Percentiles rank a stretch among this genome's conserved stretches.
These are phyloP conservation scores for Lamellibrachia luymesi DNA, from an alignment of 1,140 invertebrate genomes.

Conservation along the genomic window DNA sequence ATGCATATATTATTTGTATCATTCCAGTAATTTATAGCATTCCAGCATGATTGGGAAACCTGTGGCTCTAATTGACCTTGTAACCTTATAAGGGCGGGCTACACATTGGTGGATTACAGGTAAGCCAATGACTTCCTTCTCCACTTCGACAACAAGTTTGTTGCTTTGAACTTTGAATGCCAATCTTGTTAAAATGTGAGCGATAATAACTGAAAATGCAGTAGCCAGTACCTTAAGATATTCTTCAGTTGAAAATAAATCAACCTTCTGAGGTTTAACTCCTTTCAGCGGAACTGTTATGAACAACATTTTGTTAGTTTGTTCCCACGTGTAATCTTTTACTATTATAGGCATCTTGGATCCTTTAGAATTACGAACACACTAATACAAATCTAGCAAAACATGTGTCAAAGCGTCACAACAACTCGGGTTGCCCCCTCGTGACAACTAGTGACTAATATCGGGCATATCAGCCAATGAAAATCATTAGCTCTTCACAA, in stretches of 20 bases:
- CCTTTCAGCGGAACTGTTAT: constrained; percentile 55
- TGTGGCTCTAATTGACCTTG: background rate
- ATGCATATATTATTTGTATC: too few species aligned
- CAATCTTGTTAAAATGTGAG: background rate
- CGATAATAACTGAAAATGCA: constrained; percentile 16
- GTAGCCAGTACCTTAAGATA: constrained; percentile 54
- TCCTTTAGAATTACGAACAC: background rate
- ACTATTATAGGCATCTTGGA: constrained; percentile 51
- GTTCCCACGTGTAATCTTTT: constrained; percentile 53
- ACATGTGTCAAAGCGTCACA: background rate
- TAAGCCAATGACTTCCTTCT: too few species aligned
- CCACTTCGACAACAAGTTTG: too few species aligned
- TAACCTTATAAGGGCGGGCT: too few species aligned
- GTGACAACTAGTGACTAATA: background rate
- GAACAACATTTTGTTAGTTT: constrained; percentile 45
- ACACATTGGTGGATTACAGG: too few species aligned
- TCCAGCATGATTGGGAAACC: background rate
- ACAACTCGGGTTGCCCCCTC: background rate
- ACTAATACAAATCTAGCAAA: background rate
- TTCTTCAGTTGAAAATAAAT: constrained; percentile 52
- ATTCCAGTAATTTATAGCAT: background rate
- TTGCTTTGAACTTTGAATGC: background rate
- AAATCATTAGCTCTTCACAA: background rate
- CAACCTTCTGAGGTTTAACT: constrained; percentile 52
- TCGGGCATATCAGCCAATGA: background rate